phyloP scores from a whole-genome alignment of 2,113 vertebrate genomes.

The Podarcis muralis region DNA sequence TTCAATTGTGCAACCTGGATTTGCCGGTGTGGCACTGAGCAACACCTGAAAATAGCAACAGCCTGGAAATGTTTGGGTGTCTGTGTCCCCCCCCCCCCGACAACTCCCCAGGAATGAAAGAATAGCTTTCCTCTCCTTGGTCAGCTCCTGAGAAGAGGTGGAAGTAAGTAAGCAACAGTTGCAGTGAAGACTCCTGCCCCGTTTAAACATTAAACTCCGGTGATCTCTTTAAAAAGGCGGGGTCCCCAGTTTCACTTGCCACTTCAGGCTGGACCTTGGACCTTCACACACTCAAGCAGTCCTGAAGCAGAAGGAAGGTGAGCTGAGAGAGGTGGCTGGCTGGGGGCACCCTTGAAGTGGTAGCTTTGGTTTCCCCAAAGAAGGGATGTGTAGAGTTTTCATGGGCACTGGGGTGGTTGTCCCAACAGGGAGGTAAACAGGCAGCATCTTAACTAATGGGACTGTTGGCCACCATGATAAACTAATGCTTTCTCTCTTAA shows the following conservation, averaged over 20 bases:
- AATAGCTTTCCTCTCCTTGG: background rate
- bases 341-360: background rate
- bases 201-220: conserved; percentile 79
- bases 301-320: conserved; percentile 78
- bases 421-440: background rate
- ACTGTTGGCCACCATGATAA: too few species aligned
- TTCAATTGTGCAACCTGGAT: too few species aligned
- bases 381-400: background rate
- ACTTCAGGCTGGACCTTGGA: conserved; percentile 78
- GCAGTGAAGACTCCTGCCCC: background rate
- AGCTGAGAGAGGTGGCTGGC: background rate
- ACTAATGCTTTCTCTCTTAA: background rate
- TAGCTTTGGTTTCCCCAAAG: background rate
- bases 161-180: conserved; percentile 18
- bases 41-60: too few species aligned
- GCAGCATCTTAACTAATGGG: background rate
- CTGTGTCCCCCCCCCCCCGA: too few species aligned
- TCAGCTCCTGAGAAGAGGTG: background rate
- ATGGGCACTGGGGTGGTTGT: background rate
- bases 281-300: conserved; percentile 45
- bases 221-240: conserved; percentile 73
- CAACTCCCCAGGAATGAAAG: background rate
- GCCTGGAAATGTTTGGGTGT: too few species aligned
- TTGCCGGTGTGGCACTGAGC: too few species aligned
- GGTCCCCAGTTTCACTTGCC: conserved; percentile 42